Conservation (phyloP, 2,113 vertebrate genomes). For the Tringa solitaria region DNA sequence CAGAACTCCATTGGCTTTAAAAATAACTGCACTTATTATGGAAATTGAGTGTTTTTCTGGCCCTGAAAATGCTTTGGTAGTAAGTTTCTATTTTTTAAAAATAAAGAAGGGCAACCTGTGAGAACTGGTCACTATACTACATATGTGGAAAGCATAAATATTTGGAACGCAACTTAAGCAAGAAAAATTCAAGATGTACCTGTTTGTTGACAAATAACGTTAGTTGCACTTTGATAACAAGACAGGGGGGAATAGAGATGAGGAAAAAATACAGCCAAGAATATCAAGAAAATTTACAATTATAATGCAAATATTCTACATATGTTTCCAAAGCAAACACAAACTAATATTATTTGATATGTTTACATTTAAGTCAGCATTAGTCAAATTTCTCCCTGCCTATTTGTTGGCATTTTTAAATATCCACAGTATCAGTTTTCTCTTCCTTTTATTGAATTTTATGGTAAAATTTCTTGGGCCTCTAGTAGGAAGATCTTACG, state of each 20-base stretch:
- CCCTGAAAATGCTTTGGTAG: not conserved
- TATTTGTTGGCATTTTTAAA: not conserved
- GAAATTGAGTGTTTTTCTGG: not conserved
- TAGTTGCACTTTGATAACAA: not conserved
- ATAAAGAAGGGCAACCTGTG: not conserved
- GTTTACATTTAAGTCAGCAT: not conserved
- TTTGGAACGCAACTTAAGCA: not conserved
- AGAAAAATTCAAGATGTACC: not conserved
- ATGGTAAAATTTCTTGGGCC: not conserved
- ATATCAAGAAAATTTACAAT: not conserved
- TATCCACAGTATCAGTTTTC: not conserved
- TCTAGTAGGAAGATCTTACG: not conserved
- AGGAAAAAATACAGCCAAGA: not conserved
- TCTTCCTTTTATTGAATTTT: not conserved
- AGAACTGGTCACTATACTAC: not conserved
- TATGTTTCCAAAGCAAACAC: not conserved
- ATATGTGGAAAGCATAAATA: not conserved
- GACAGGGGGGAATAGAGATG: accelerated
- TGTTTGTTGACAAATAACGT: not conserved
- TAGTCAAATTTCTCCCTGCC: not conserved
- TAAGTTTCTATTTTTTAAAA: not conserved
- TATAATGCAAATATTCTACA: not conserved
- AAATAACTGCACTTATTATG: not conserved
- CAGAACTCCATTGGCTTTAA: not conserved
- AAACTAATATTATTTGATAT: not conserved